Evolutionary conservation across 2,888 invertebrate genomes (phyloP).

Genomic region (Alentia gelatinosa): DNA sequence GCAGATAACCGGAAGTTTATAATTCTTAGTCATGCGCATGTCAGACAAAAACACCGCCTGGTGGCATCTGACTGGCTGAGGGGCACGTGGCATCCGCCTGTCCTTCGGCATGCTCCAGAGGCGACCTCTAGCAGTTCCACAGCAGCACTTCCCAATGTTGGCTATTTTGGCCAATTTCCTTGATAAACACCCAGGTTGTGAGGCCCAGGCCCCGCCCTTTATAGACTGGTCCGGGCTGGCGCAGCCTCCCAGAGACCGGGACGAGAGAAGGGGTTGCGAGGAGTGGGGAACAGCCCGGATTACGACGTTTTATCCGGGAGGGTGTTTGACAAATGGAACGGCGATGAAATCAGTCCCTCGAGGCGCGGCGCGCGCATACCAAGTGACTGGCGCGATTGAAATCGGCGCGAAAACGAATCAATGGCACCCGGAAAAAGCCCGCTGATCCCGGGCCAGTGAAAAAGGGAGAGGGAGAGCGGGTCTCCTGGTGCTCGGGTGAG

Average conservation of each 20-base stretch:
- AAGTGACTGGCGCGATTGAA: constrained; percentile 38
- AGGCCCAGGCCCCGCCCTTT: background rate
- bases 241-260: background rate
- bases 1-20: background rate
- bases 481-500: background rate
- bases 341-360: constrained; percentile 43
- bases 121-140: background rate
- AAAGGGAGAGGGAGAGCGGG: background rate
- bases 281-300: constrained; percentile 18
- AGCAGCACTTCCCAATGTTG: background rate
- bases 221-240: background rate
- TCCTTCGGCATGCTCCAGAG: background rate
- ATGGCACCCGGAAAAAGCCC: background rate
- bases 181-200: background rate
- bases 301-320: constrained; percentile 32
- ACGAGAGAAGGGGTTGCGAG: background rate
- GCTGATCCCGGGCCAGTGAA: background rate
- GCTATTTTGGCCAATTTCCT: constrained; percentile 22
- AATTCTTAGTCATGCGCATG: no score
- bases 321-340: constrained; percentile 51
- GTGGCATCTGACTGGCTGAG: no score
- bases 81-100: background rate
- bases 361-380: constrained; percentile 2
- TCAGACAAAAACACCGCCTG: background rate
- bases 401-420: constrained; percentile 44